Base-by-base conservation (phyloP, 2,888 invertebrate species). In the Drosophila anceps region DNA sequence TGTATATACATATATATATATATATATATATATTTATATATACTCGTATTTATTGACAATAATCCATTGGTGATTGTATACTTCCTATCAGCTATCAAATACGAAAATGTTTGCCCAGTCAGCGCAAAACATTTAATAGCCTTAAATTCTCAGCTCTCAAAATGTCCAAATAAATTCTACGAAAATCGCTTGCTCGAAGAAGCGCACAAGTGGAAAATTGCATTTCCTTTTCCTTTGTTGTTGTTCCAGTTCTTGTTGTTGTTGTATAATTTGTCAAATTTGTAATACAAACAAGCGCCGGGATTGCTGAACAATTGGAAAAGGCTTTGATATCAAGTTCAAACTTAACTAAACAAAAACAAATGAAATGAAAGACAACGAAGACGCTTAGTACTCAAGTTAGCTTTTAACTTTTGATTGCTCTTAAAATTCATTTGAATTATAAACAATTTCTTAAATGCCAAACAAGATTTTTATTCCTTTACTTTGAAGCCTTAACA, bases 161-260 rank as follows among this genome's bases (percentile, higher is more conserved):
- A 72, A 66, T 37, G 72, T 35, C 76, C 35, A 76, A 73, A 65
- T 43, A 64, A 68, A 76, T 75, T 53, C 61, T 5, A 46, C 18
- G 27, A 59, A 69, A 69, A 55, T 77, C 69, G 46, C 18, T 69
- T 65, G 18, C 39, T 62, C 24, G n/a, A 53, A 58, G 66, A 66
- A 54, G 82, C 82, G 65, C 65, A 65, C 82, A 81, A 84, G 58
- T 87, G 88, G 88, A 87, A 87, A 82, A 82, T 82, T 87, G 82
- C 88, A 82, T 82, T 82, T 82, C 58, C 63, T 59, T 62, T 69
- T 12, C 24, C 31, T 27, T 31, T 61, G 18, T 54, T 54, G 15
- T 46, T 33, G n/a, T 13, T 33, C 15, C 24, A n/a, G 12, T 27
- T 48, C 1, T 35, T 9, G 20, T 15, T 13, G 15, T 37, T 15